Base-by-base conservation (phyloP, 1,140 invertebrate genomes). In the Leptinotarsa defecta region DNA sequence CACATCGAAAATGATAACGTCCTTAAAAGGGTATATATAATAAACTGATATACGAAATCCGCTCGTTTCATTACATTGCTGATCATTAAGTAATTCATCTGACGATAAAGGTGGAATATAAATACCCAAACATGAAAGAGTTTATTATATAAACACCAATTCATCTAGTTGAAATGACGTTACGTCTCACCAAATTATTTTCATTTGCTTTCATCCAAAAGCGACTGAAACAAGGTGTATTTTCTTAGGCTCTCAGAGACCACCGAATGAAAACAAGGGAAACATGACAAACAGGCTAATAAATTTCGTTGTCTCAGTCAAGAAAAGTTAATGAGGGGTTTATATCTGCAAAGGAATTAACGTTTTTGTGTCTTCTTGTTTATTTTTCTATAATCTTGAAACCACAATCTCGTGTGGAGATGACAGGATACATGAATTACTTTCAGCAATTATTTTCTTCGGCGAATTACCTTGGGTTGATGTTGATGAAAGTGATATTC, bases 101-200 rank as follows among this genome's bases (percentile, higher is more conserved):
- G n/a, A 57, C 52, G 52, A 57, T 13, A 57, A 57, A 57, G 52
- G 52, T 19, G 52, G 52, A n/a, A 19, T 57, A 57, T 57, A 57
- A 57, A 57, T 57, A n/a, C 52, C 52, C n/a, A 57, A 57, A 57
- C 52, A n/a, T 57, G 0, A 57, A 57, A 57, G 52, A 57, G 52
- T 57, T n/a, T 57, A 57, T 57, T 57, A 57, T n/a, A 57, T 57
- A 57, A 57, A 57, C 52, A 57, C 52, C 52, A 57, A 57, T 57
- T 57, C 52, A 57, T 57, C 52, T 57, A 57, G 17, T 57, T 19
- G 52, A 57, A 57, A 57, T 57, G 52, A 19, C n/a, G 52, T 57
- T 57, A 57, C 52, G 52, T 57, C 52, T 15, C 52, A 17, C 15
- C 52, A 8, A 57, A 57, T 57, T 57, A 57, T n/a, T 57, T 57